Conservation (phyloP, 2,113 vertebrate genomes). For the Cyanocitta stelleri region DNA sequence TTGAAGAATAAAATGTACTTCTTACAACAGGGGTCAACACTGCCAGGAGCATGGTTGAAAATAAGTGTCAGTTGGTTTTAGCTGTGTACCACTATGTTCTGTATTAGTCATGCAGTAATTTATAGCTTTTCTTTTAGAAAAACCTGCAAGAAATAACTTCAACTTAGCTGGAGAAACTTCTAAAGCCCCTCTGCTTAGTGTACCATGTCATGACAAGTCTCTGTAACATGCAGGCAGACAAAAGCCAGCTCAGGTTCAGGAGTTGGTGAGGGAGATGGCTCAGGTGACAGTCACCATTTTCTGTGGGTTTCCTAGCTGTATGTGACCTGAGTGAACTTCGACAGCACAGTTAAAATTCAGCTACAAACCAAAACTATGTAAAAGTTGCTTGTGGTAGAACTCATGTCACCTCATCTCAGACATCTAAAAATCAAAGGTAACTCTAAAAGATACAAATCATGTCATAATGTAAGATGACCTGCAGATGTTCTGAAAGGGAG, state of each 20-base stretch:
- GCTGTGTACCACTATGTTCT: neutral
- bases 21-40: neutral
- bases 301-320: neutral
- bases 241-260: neutral
- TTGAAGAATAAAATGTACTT: neutral
- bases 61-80: neutral
- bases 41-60: neutral
- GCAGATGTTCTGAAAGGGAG: neutral
- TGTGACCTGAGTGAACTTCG: neutral
- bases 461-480: neutral
- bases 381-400: neutral
- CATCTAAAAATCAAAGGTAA: neutral
- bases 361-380: neutral
- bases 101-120: neutral
- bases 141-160: neutral
- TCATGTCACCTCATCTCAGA: neutral
- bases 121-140: neutral
- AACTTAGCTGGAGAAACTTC: neutral
- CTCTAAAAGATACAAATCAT: neutral
- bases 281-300: neutral
- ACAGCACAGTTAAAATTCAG: neutral
- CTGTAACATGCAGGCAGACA: neutral
- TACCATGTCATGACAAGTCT: neutral
- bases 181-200: neutral
- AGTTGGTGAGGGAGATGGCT: neutral